Conservation (phyloP, 2,888 invertebrate genomes). For the Sthenelais limicola region DNA sequence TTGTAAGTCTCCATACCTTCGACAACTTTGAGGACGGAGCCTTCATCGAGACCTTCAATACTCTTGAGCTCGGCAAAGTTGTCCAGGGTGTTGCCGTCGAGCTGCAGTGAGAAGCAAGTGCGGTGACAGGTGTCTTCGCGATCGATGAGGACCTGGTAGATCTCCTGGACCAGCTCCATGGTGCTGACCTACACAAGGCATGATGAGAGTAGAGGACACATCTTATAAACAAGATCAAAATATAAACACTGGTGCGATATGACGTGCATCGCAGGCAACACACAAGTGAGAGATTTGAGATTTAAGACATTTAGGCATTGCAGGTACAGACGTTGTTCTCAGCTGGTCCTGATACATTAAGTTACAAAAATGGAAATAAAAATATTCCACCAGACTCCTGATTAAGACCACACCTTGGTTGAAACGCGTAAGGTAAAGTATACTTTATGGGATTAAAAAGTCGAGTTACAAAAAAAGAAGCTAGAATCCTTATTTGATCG, state of each 20-base stretch:
- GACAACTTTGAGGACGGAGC: slow-evolving; percentile 89
- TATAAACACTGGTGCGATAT: not conserved
- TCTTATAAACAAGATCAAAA: not conserved
- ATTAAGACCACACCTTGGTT: not conserved
- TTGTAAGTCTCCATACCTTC: slow-evolving; percentile 73
- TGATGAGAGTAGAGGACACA: not conserved
- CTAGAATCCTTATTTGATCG: too few relatives aligned
- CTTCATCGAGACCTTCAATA: slow-evolving; percentile 95
- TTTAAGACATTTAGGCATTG: not conserved
- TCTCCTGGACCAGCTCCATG: slow-evolving; percentile 95
- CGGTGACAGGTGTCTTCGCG: slow-evolving; percentile 98
- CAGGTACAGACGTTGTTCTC: too few relatives aligned
- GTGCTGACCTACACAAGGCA: slow-evolving; percentile 88
- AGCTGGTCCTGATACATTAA: too few relatives aligned
- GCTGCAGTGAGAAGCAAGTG: slow-evolving; percentile 96
- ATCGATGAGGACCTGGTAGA: slow-evolving; percentile 98
- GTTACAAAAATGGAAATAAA: not conserved
- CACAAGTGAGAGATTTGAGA: not conserved
- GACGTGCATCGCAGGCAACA: too few relatives aligned
- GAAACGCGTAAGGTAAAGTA: not conserved
- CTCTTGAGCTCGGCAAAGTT: slow-evolving; percentile 98
- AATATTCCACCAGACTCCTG: not conserved
- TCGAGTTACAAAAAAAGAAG: too few relatives aligned
- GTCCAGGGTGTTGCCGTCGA: slow-evolving; percentile 91
- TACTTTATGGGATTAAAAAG: too few relatives aligned